Percentiles rank a stretch among this genome's conserved stretches.
phyloP scores from a whole-genome alignment of 1,140 invertebrate species.

The Pseudobourletiella spinata region DNA sequence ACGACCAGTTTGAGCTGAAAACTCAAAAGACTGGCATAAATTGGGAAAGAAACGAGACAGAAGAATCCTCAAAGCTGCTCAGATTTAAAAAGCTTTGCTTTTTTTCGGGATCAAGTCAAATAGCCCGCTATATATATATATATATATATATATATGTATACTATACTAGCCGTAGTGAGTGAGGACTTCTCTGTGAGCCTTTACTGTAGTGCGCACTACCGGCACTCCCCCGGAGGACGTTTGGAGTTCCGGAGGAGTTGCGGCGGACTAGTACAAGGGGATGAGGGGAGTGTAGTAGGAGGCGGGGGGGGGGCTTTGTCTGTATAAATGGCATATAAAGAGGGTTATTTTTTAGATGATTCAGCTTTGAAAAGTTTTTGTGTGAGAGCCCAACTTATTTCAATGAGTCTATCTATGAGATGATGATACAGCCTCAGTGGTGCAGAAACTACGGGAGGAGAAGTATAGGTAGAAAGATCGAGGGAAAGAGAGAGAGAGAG shows the following conservation, averaged over 20 bases:
- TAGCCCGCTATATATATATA: no score
- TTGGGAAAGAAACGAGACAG: conserved; percentile 33
- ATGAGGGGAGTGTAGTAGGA: conserved; percentile 12
- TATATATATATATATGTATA: no score
- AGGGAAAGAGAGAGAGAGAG: not conserved
- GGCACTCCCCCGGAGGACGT: no score
- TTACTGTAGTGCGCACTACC: no score
- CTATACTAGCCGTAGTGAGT: no score
- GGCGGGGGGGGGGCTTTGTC: conserved; percentile 17
- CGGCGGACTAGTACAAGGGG: no score
- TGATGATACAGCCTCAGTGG: conserved; percentile 24
- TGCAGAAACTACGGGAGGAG: conserved; percentile 2
- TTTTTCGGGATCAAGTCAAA: conserved; percentile 32
- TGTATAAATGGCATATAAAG: conserved; percentile 34
- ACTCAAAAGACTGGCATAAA: conserved; percentile 26
- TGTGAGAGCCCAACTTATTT: conserved; percentile 31
- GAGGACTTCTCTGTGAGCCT: no score
- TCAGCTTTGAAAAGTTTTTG: conserved; percentile 32
- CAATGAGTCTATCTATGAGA: conserved; percentile 24
- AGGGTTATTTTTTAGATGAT: conserved; percentile 36
- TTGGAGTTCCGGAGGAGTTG: no score
- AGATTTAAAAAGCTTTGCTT: conserved; percentile 34
- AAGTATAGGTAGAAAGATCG: not conserved
- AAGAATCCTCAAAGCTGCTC: conserved; percentile 32
- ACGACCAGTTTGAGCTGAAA: not conserved